Base-by-base conservation (phyloP, 2,113 vertebrate genomes). In the Nesoenas mayeri region DNA sequence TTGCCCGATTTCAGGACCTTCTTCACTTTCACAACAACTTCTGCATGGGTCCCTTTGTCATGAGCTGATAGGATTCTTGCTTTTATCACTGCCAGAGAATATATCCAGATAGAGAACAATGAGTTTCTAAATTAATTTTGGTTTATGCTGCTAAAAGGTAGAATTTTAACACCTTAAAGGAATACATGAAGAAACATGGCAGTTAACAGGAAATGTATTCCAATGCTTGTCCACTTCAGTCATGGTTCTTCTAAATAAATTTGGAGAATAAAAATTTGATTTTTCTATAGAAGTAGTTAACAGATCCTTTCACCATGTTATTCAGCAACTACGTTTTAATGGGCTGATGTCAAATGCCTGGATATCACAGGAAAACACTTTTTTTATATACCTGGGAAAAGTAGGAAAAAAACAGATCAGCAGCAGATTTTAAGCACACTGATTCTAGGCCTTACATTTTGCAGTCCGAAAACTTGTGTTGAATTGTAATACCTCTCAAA, bases 11-110 rank as follows among this genome's bases (percentile, higher is more conserved):
- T 98, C 56, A 99, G 96, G 62, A 99, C 97, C 88, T 99, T 99
- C 73, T 98, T 98, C 38, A 99, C 98, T 95, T 99, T 99, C 74
- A 99, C 98, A 34, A 97, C 95, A 29, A 99, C 98, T 91, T 99
- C 99, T 15, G 98, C 99, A 3, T 99, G 98, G 31, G 98, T 99
- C 69, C 99, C 99, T 97, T 99, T 99, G 98, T 99, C 99, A 28
- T 99, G 98, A 79, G 99, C 99, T 10, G 99, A 98, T 56, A 99
- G 95, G 78, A 99, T 98, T 51, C 98, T 98, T 90, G 98, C 99
- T 93, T 98, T 99, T 96, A 99, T 98, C 89, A 98, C 99, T 99
- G 93, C 64, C 78, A 85, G 42, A 79, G 91, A 91, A 50, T 34
- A 67, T 58, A 61, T 5, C 40, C 57, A 6, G 42, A 62, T 24